phyloP scores from a whole-genome alignment of 2,797 vertebrate genomes.

The Ataeniobius toweri region DNA sequence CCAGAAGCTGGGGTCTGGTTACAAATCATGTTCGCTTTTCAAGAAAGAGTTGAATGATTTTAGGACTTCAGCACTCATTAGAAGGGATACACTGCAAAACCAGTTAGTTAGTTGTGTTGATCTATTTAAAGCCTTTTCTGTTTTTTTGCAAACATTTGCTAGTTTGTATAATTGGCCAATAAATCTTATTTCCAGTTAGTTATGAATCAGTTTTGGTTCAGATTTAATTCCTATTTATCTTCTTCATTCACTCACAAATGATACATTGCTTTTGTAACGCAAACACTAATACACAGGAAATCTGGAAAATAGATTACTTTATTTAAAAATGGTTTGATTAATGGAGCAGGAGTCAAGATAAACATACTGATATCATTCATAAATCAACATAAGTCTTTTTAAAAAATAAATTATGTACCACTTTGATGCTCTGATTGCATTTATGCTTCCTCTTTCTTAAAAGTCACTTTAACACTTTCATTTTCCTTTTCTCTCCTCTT shows the following conservation, averaged over 20 bases:
- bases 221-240: not conserved
- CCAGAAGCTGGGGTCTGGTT: not conserved
- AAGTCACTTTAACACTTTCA: slow-evolving; percentile 23
- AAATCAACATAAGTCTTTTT: not conserved
- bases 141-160: not conserved
- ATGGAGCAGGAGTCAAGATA: not conserved
- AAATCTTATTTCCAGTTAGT: not conserved
- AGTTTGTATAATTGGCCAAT: not conserved
- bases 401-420: not conserved
- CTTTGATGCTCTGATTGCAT: not conserved
- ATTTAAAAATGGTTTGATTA: not conserved
- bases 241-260: not conserved
- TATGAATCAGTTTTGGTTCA: not conserved
- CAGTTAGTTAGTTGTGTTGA: not conserved
- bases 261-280: not conserved
- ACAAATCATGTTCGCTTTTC: not conserved
- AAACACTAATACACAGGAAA: not conserved
- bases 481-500: not conserved
- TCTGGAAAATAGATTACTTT: slow-evolving; percentile 33
- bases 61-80: not conserved
- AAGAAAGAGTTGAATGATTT: not conserved
- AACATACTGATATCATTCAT: not conserved
- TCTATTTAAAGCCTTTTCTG: not conserved
- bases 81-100: not conserved
- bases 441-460: slow-evolving; percentile 5